phyloP scores from a whole-genome alignment of 1,140 invertebrate genomes.

The Lepidostoma basale region DNA sequence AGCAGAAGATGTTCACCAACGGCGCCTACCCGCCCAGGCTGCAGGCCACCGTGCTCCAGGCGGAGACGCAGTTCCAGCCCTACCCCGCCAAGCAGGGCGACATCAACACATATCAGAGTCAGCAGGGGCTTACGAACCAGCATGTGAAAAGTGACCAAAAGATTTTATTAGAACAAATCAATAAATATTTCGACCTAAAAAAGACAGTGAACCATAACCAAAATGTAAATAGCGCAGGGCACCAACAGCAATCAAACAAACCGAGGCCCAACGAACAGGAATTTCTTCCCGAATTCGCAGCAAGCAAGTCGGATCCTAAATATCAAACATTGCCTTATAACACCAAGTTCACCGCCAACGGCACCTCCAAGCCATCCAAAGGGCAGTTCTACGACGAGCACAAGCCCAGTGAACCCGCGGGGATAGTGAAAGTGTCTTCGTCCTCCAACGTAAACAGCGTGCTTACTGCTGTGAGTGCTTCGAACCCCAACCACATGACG shows the following conservation, averaged over 20 bases:
- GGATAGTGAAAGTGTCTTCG: constrained; percentile 44
- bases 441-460: constrained; percentile 41
- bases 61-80: constrained; percentile 46
- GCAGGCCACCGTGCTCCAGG: constrained; percentile 54
- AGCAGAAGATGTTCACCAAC: constrained; percentile 53
- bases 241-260: constrained; percentile 51
- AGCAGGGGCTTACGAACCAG: constrained; percentile 55
- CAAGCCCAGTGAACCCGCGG: constrained; percentile 32
- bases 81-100: constrained; percentile 55
- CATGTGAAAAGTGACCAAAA: constrained; percentile 52
- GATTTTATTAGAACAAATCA: constrained; percentile 54
- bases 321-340: constrained; percentile 93
- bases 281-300: constrained; percentile 60
- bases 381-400: constrained; percentile 48
- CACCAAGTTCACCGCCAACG: constrained; percentile 75
- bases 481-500: constrained; percentile 62
- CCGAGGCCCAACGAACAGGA: constrained; percentile 60
- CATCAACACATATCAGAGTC: constrained; percentile 49
- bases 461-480: constrained; percentile 43
- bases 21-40: constrained; percentile 51
- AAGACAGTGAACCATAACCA: constrained; percentile 43
- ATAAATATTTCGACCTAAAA: constrained; percentile 50
- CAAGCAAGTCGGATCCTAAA: constrained; percentile 88
- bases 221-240: constrained; percentile 48
- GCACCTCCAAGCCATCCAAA: constrained; percentile 53